Conservation (phyloP, 2,888 invertebrate genomes). For the Lymantria dispar region DNA sequence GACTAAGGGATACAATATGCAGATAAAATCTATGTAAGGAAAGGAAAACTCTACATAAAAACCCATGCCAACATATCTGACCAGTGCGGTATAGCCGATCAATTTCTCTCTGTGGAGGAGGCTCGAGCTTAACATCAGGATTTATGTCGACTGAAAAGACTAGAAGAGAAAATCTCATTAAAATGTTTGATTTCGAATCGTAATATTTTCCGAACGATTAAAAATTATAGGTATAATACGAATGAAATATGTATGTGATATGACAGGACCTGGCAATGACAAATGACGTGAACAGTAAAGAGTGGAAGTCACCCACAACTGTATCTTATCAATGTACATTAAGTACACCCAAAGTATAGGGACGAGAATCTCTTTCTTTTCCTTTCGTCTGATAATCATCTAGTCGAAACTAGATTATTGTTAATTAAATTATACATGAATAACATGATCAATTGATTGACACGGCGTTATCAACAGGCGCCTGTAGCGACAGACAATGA, state of each 20-base stretch:
- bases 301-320: constrained; percentile 66
- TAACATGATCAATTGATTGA: constrained; percentile 34
- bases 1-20: constrained; percentile 63
- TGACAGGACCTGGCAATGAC: constrained; percentile 74
- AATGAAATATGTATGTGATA: constrained; percentile 66
- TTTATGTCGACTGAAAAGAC: constrained; percentile 45
- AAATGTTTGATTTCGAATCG: too few relatives aligned
- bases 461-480: constrained; percentile 29
- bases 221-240: constrained; percentile 73
- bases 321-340: constrained; percentile 66
- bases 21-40: too few relatives aligned
- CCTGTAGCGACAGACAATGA: constrained; percentile 31
- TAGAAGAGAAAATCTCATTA: too few relatives aligned
- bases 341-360: constrained; percentile 36
- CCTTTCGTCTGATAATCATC: constrained; percentile 24
- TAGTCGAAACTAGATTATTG: constrained; percentile 19
- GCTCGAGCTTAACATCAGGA: too few relatives aligned
- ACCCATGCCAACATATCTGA: too few relatives aligned
- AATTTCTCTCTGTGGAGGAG: too few relatives aligned
- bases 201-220: constrained; percentile 61
- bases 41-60: too few relatives aligned
- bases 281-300: constrained; percentile 60
- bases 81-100: too few relatives aligned
- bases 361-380: not conserved
- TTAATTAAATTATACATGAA: constrained; percentile 33